Percentiles rank a stretch among this genome's conserved stretches.
Conservation (phyloP, 2,888 invertebrate species). For the Merodon equestris region DNA sequence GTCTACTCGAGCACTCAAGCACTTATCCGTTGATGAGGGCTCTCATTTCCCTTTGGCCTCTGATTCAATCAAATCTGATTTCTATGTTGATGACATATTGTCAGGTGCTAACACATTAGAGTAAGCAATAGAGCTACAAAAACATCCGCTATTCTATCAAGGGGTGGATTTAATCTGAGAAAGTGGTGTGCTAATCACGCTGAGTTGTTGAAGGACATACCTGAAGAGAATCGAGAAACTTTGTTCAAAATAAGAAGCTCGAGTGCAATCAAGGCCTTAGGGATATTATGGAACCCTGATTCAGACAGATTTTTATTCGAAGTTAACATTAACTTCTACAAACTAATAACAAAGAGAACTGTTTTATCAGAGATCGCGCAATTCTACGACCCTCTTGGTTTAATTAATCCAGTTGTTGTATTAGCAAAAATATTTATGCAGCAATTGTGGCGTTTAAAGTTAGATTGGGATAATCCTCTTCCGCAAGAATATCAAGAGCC, state of each 20-base stretch:
- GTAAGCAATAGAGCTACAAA: slow-evolving; percentile 17
- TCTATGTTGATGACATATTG: slow-evolving; percentile 27
- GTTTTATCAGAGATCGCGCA: slow-evolving; percentile 44
- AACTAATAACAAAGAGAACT: slow-evolving; percentile 34
- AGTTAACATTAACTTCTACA: too few species aligned
- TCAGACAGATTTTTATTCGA: too few species aligned
- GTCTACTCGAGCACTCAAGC: slow-evolving; percentile 22
- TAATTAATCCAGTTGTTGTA: slow-evolving; percentile 37
- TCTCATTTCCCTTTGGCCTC: slow-evolving; percentile 13
- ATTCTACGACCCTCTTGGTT: slow-evolving; percentile 39
- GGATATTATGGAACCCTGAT: slow-evolving; percentile 56
- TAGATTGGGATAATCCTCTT: slow-evolving; percentile 33
- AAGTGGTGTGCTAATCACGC: slow-evolving; percentile 45
- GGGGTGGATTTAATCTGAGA: slow-evolving; percentile 21
- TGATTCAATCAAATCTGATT: slow-evolving; percentile 5
- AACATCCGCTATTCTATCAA: background rate
- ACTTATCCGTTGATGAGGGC: slow-evolving; percentile 32
- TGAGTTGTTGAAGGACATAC: slow-evolving; percentile 3
- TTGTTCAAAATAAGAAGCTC: slow-evolving; percentile 39
- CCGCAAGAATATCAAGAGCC: slow-evolving; percentile 30
- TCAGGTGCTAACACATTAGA: slow-evolving; percentile 2
- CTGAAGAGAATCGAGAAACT: slow-evolving; percentile 43
- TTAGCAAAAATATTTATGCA: slow-evolving; percentile 45
- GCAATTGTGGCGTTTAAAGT: too few species aligned
- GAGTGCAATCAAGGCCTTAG: slow-evolving; percentile 57